phyloP scores from a whole-genome alignment of 1,140 invertebrate species.

The silkworm (Bombyx mori) region ASM3026992v2 NC_085111.1:17549001-17549500 shows the following conservation, averaged over 20 bases:
- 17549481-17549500: no score
- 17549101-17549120: constrained; percentile 32
- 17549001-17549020: neutral
- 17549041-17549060: constrained; percentile 1
- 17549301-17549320: neutral
- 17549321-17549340: neutral
- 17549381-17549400: neutral
- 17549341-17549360: neutral
- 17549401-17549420: no score
- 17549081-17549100: constrained; percentile 2
- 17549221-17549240: constrained; percentile 32
- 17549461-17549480: no score
- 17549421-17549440: no score
- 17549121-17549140: constrained; percentile 53
- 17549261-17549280: constrained; percentile 68
- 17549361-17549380: neutral
- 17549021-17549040: neutral
- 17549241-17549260: constrained; percentile 59
- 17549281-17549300: constrained; percentile 30
- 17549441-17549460: no score
- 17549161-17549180: constrained; percentile 66
- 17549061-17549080: neutral
- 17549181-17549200: no score
- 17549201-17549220: no score
- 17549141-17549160: constrained; percentile 52